Evolutionary conservation across 2,888 invertebrate genomes (phyloP), one percentile per base, ranked within the genome.

Genomic region (Orthosia gracilis): DNA sequence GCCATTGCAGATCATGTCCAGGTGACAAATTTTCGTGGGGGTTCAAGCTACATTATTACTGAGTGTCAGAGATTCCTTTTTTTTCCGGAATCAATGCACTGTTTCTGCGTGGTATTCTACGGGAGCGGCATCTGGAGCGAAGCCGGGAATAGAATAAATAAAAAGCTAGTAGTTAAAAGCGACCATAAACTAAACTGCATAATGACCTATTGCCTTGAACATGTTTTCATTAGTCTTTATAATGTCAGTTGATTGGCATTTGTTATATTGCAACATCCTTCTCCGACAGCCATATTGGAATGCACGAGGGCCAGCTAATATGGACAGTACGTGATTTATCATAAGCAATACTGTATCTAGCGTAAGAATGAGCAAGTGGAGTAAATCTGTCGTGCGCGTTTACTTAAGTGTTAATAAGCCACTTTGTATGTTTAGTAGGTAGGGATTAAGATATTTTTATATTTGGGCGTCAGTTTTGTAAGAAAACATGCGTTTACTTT

Each of bases 171-270:
- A 7, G 15, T 15, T 13, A n/a, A 15, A 21, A 59, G 7, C 59
- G 21, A 45, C n/a, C 13, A 59, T 40, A 59, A 59, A 45, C 17
- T 45, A 45, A 17, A 21, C 17, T 17, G 21, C 4, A 47, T 61
- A 21, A 45, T 21, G 4, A 3, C 59, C 40, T 4, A 21, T 62
- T 23, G 62, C 47, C 59, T 59, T 59, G 61, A n/a, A 59, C 13
- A 4, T 17, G 9, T 58, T 69, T 80, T 68, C 47, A 54, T 65
- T 66, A 21, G 54, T 4, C 21, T 69, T 54, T 68, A 65, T 66
- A 63, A 68, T 61, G 74, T 63, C 66, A 69, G 70, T 79, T 57
- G 55, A 70, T 74, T 75, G 70, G 21, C 69, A 75, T 83, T 75
- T 70, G 74, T 57, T 47, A 55, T 63, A 65, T 79, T 79, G 64